A percentile compares a stretch with the other conserved stretches of the same genome.
These are phyloP conservation scores for Galeruca laticollis DNA, from an alignment of 2,888 invertebrate genomes.

Conservation along the genomic window DNA sequence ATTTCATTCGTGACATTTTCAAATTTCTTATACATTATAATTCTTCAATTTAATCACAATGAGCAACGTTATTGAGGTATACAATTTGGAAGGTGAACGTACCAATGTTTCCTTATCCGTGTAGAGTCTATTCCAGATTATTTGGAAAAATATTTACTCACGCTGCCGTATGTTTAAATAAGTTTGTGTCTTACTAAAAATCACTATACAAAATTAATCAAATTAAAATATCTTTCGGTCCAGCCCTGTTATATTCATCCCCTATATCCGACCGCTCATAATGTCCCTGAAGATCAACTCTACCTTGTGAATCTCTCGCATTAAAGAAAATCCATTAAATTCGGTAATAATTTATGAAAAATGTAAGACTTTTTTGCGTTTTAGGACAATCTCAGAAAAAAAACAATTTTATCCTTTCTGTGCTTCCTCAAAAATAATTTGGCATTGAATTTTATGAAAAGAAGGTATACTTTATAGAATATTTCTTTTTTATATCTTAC, in stretches of 20 bases:
- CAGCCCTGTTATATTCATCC: slow-evolving; percentile 23
- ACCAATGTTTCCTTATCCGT: no score
- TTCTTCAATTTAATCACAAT: no score
- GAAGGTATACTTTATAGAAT: not conserved
- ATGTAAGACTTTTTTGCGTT: slow-evolving; percentile 19
- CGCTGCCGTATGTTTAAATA: no score
- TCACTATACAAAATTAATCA: no score
- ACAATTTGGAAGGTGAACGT: no score
- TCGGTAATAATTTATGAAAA: slow-evolving; percentile 38
- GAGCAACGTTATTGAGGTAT: no score
- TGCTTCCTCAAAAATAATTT: not conserved
- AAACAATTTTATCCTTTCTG: not conserved
- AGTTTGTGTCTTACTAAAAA: no score
- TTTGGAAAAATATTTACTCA: no score
- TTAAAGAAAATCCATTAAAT: slow-evolving; percentile 35
- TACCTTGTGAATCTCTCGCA: slow-evolving; percentile 38
- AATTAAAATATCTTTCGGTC: not conserved
- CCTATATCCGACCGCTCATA: slow-evolving; percentile 38
- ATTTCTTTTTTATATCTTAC: no score
- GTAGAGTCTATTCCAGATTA: no score
- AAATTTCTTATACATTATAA: no score
- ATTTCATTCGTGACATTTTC: no score
- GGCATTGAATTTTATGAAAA: not conserved
- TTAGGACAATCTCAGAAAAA: not conserved
- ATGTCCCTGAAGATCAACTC: slow-evolving; percentile 42